Evolutionary conservation across 2,888 invertebrate species (phyloP).

Genomic region (Scaptomyza polygonia): DNA sequence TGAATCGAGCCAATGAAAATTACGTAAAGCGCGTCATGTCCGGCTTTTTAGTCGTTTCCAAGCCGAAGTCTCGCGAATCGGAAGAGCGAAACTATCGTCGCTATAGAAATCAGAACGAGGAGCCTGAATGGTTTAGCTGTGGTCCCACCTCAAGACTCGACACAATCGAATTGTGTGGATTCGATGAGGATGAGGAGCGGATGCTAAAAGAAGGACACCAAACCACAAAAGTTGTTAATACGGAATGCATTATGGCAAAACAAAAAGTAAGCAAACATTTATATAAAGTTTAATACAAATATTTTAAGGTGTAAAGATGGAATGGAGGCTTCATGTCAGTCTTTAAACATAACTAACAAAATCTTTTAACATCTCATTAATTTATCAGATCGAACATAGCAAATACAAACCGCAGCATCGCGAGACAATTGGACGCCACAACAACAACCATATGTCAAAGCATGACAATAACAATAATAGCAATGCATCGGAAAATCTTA

Average conservation of each 20-base stretch:
- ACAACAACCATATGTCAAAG: slow-evolving; percentile 37
- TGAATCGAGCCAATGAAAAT: slow-evolving; percentile 75
- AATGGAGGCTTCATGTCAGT: too few species aligned
- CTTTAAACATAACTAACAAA: too few species aligned
- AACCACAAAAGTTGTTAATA: slow-evolving; percentile 23
- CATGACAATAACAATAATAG: slow-evolving; percentile 61
- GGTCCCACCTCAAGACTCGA: slow-evolving; percentile 83
- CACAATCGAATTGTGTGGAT: slow-evolving; percentile 82
- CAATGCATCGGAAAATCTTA: slow-evolving; percentile 57
- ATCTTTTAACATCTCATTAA: not conserved
- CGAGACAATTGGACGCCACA: slow-evolving; percentile 35
- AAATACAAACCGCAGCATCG: slow-evolving; percentile 61
- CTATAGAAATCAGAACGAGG: slow-evolving; percentile 79
- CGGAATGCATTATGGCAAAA: slow-evolving; percentile 49
- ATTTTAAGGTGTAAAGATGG: too few species aligned
- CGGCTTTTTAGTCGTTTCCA: slow-evolving; percentile 80
- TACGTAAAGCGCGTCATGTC: slow-evolving; percentile 82
- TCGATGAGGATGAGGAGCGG: slow-evolving; percentile 79
- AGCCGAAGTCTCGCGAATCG: slow-evolving; percentile 73
- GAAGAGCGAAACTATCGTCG: slow-evolving; percentile 79
- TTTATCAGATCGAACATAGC: slow-evolving; percentile 40
- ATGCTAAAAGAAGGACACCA: slow-evolving; percentile 47
- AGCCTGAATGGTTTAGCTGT: slow-evolving; percentile 83
- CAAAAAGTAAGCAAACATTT: slow-evolving; percentile 54
- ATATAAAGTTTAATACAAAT: not conserved